Conservation (phyloP, 2,113 vertebrate species). For the Balaeniceps rex region DNA sequence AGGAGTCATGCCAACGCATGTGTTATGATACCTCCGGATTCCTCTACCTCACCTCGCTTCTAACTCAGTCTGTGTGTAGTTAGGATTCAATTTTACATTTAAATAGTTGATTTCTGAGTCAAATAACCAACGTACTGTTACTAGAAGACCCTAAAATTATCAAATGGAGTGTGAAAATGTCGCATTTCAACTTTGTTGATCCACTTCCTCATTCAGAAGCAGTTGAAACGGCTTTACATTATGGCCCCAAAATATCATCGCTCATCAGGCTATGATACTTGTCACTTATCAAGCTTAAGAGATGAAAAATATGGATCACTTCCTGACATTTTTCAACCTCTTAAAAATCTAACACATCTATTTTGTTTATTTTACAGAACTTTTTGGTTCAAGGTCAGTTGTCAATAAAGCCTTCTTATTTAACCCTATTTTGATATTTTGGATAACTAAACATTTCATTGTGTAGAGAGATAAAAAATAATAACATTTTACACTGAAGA, state of each 20-base stretch:
- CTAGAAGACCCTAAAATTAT: not conserved
- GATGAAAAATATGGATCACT: not conserved
- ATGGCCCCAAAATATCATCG: not conserved
- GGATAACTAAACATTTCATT: not conserved
- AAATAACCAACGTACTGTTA: not conserved
- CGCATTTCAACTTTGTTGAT: not conserved
- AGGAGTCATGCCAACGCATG: not conserved
- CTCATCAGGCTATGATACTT: not conserved
- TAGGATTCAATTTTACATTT: not conserved
- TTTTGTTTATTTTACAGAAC: not conserved
- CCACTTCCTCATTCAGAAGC: not conserved
- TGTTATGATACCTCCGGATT: not conserved
- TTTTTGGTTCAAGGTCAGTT: not conserved
- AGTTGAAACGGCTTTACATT: not conserved
- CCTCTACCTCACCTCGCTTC: not conserved
- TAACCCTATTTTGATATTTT: not conserved
- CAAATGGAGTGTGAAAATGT: not conserved
- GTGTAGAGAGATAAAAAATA: not conserved
- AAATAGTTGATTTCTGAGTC: not conserved
- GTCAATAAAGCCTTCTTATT: not conserved
- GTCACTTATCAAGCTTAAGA: not conserved
- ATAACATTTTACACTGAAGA: not conserved
- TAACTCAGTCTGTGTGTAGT: not conserved
- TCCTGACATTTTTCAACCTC: slow-evolving; percentile 4
- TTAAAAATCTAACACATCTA: not conserved